Evolutionary conservation across 2,888 invertebrate species (phyloP), one percentile per base, ranked within the genome.

Genomic region (Serrognathus titanus): DNA sequence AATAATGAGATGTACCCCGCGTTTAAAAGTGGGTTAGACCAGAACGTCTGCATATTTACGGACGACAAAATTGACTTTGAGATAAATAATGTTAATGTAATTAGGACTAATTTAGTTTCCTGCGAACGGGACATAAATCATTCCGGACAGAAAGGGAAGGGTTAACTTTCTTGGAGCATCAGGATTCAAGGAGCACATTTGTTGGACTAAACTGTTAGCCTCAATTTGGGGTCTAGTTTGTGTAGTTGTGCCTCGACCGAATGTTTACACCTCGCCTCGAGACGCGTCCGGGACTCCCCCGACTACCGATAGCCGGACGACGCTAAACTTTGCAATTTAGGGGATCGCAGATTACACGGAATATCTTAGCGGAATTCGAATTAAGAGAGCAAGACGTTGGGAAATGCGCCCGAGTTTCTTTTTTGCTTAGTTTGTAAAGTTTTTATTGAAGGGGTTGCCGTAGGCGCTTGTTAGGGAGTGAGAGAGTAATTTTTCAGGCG

Each of bases 181-280:
- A 43, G 43, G 16, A 43, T 43, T 43, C 43, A 20, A 43, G 43
- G 12, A 43, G 43, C 43, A 20, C 43, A 43, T 43, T 43, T 43
- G 43, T 40, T 43, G 43, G 11, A 43, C 43, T 43, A 9, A 43
- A 43, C 43, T 16, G 43, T 43, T 43, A 43, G 43, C 43, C 16
- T 43, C 43, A 43, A 43, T 43, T 11, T 11, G 43, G 43, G 43
- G 43, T 43, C 20, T 3, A 9, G 43, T 43, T 43, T 16, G 12
- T 13, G 9, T 16, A 9, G 43, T 43, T 43, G 13, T 43, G 43
- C 20, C n/a, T 9, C 16, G 12, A 43, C 24, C 24, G 7, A 20
- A 43, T 16, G 43, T 43, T 43, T 10, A 20, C 43, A 9, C 10
- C 43, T 20, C 43, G 43, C 16, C 13, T 10, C 16, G 43, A 10